Conservation (phyloP, 2,888 invertebrate species). For the Choristoneura rosaceana region DNA sequence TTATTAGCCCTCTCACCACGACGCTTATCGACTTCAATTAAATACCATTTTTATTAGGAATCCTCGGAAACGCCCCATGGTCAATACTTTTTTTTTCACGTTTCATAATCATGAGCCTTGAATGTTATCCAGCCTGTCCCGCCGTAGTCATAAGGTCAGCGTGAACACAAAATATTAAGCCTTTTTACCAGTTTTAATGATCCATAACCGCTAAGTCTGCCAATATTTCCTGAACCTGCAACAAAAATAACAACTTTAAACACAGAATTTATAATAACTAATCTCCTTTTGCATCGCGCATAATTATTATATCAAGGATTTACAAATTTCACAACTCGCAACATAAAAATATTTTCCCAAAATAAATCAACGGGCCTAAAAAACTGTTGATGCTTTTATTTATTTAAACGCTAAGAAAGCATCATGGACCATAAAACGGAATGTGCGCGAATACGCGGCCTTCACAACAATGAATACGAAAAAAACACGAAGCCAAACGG, state of each 20-base stretch:
- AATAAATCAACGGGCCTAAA: conserved; percentile 69
- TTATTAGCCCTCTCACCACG: conserved; percentile 80
- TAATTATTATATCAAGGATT: conserved; percentile 60
- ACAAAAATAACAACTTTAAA: conserved; percentile 48
- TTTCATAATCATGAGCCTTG: conserved; percentile 61
- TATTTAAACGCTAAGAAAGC: conserved; percentile 79
- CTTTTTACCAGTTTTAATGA: conserved; percentile 61
- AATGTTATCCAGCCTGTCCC: conserved; percentile 58
- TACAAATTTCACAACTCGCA: conserved; percentile 56
- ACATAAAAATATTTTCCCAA: conserved; percentile 62
- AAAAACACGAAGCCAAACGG: conserved; percentile 73
- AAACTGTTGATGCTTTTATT: conserved; percentile 80
- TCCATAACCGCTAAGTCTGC: conserved; percentile 59
- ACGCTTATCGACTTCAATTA: conserved; percentile 82
- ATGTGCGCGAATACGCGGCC: conserved; percentile 69
- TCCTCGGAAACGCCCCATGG: conserved; percentile 73
- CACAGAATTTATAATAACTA: not conserved
- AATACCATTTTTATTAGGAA: conserved; percentile 84
- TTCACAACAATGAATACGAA: conserved; percentile 83
- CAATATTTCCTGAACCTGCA: conserved; percentile 69
- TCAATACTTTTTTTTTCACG: conserved; percentile 62
- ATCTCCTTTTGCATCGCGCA: conserved; percentile 44
- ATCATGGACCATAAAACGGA: conserved; percentile 77
- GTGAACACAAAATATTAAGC: conserved; percentile 12
- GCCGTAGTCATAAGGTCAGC: conserved; percentile 32